phyloP scores from a whole-genome alignment of 1,140 invertebrate species.

The Caenorhabditis briggsae region DNA sequence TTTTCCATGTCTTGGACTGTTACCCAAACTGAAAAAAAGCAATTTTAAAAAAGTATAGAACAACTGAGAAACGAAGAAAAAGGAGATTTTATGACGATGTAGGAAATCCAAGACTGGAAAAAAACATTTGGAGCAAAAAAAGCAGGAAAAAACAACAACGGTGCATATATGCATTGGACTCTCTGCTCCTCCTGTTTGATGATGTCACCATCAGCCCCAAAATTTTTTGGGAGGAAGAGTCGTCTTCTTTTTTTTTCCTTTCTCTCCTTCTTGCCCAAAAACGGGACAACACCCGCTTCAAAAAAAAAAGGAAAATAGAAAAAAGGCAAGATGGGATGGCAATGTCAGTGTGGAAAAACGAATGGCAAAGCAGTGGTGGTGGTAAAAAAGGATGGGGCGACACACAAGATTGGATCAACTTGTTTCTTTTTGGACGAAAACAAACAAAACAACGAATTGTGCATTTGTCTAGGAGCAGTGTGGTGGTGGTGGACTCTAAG shows the following conservation, averaged over 20 bases:
- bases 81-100: not conserved
- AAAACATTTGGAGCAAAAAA: not conserved
- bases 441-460: slow-evolving; percentile 40
- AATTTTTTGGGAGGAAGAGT: slow-evolving; percentile 19
- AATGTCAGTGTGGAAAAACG: slow-evolving; percentile 41
- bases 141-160: not conserved
- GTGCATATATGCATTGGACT: not conserved
- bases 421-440: slow-evolving; percentile 50
- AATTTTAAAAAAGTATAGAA: not conserved
- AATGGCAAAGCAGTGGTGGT: slow-evolving; percentile 8
- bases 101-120: not conserved
- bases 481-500: no score
- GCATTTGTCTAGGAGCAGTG: slow-evolving; percentile 25
- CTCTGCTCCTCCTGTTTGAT: not conserved
- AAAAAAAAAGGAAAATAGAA: slow-evolving; percentile 17
- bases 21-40: slow-evolving; percentile 29
- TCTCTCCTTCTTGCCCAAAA: not conserved
- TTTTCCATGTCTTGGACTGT: not conserved
- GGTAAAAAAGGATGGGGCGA: not conserved
- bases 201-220: not conserved
- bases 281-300: slow-evolving; percentile 11
- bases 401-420: slow-evolving; percentile 40
- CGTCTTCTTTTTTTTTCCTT: slow-evolving; percentile 11
- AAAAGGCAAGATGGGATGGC: slow-evolving; percentile 21
- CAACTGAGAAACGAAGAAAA: not conserved